These are phyloP conservation scores for Hydrozoanthus tunicans DNA, from an alignment of 64 coral and sea anemone species.

Conservation along the genomic window DNA sequence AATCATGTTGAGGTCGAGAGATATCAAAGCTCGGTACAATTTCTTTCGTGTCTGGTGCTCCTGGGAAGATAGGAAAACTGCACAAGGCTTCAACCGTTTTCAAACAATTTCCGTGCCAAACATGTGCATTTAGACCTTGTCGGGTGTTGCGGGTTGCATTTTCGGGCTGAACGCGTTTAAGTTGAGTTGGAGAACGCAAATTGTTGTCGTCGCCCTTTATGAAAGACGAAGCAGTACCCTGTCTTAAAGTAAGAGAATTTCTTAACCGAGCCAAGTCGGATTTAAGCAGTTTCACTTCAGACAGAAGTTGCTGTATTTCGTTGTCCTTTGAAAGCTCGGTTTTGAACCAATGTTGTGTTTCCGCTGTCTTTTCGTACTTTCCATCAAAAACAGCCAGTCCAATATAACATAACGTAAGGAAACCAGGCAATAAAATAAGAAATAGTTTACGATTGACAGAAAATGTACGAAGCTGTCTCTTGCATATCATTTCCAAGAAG, in stretches of 20 bases:
- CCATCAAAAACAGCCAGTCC: background rate
- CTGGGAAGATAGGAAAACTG: conserved; percentile 56
- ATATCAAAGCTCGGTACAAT: conserved; percentile 28
- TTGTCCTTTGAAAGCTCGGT: background rate
- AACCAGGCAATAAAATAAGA: background rate
- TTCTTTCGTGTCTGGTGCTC: conserved; percentile 26
- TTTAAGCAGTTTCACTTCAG: background rate
- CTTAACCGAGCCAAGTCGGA: background rate
- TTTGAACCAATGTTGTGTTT: background rate
- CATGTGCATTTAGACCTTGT: conserved; percentile 37
- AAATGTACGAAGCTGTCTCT: background rate
- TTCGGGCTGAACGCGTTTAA: background rate
- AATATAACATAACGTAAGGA: background rate
- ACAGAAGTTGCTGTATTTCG: background rate
- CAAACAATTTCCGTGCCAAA: conserved; percentile 57
- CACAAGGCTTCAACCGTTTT: conserved; percentile 26
- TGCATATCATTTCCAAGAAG: too few relatives aligned
- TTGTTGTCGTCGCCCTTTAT: too few relatives aligned
- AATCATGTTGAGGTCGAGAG: conserved; percentile 12
- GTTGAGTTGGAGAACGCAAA: background rate
- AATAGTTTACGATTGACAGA: background rate
- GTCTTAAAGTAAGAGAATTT: background rate
- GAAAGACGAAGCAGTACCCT: too few relatives aligned
- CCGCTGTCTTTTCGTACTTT: background rate
- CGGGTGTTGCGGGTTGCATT: background rate